Evolutionary conservation across 2,113 vertebrate genomes (phyloP), one percentile per base, ranked within the genome.

Genomic region (Rhea pennata): DNA sequence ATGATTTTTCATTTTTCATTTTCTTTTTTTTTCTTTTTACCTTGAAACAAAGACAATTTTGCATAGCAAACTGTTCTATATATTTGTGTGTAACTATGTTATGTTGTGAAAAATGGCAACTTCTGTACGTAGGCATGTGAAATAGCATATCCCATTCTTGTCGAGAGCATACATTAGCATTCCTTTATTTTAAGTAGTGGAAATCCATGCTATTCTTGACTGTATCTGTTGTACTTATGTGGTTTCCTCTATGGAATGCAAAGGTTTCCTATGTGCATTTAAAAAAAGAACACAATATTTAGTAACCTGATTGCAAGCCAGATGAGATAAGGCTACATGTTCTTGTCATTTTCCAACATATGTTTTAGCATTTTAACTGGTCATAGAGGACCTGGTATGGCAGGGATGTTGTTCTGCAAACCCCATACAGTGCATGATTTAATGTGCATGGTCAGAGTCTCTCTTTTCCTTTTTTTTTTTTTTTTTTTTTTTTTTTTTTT

Each of bases 341-440:
- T 29, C 10, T 59, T 75, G 12, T 4, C 3, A 7, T 81, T 91
- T 87, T 77, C 70, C 77, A 69, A 7, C 16, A 90, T 12, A 2
- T 51, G 3, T 50, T 82, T 88, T 82, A 59, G 16, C 46, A 3
- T 50, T 82, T 88, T 78, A 59, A 10, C 17, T 84, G 17, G 2
- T 10, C 74, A 0, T 42, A 42, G 90, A 78, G 6, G 10, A 14
- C 12, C 22, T 15, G 44, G 12, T 39, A 9, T 36, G 1, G 7
- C 16, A 2, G 51, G 4, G 33, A 20, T 22, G 23, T 39, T 77
- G 9, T 94, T 87, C 70, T 85, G 27, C 10, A 87, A 79, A 51
- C 12, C 6, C 7, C 23, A 62, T 10, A 20, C 5, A 46, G 13
- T 54, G 7, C 12, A 8, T 0, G 0, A 19, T 78, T 87, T 36